Conservation (phyloP, 1,140 invertebrate species). For the Aleiodes sp. region DNA sequence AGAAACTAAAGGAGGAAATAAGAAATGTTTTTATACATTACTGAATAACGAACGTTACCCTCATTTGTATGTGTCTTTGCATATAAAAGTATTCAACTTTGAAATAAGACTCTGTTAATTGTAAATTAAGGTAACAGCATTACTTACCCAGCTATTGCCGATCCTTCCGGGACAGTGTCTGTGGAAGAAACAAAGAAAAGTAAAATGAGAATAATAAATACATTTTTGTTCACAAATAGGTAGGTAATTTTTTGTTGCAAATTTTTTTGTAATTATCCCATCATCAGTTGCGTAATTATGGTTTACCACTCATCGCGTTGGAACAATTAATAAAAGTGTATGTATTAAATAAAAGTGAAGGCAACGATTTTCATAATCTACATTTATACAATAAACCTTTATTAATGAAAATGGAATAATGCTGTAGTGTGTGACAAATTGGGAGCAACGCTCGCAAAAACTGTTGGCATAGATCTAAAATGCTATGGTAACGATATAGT, state of each 20-base stretch:
- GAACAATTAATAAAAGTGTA: conserved; percentile 27
- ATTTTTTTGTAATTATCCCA: conserved; percentile 54
- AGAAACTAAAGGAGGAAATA: conserved; percentile 20
- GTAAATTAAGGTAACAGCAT: neutral
- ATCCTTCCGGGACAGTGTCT: no score
- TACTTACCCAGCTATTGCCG: no score
- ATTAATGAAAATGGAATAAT: conserved; percentile 65
- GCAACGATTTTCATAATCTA: conserved; percentile 25
- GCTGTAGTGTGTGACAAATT: conserved; percentile 66
- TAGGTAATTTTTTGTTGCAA: no score
- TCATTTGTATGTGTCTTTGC: conserved; percentile 2
- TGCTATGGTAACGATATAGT: neutral
- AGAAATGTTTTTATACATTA: conserved; percentile 32
- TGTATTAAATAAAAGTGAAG: conserved; percentile 15
- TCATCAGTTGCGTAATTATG: conserved; percentile 55
- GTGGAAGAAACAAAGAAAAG: no score
- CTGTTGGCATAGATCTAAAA: conserved; percentile 21
- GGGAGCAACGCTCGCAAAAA: conserved; percentile 62
- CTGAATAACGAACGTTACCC: conserved; percentile 13
- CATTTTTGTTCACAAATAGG: no score
- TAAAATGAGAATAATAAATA: no score
- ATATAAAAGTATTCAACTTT: neutral
- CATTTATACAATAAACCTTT: conserved; percentile 58
- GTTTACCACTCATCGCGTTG: conserved; percentile 38
- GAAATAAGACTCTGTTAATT: conserved; percentile 9